These are phyloP conservation scores for Craterocephalus amniculus DNA, from an alignment of 2,797 vertebrate species.

Conservation along the genomic window DNA sequence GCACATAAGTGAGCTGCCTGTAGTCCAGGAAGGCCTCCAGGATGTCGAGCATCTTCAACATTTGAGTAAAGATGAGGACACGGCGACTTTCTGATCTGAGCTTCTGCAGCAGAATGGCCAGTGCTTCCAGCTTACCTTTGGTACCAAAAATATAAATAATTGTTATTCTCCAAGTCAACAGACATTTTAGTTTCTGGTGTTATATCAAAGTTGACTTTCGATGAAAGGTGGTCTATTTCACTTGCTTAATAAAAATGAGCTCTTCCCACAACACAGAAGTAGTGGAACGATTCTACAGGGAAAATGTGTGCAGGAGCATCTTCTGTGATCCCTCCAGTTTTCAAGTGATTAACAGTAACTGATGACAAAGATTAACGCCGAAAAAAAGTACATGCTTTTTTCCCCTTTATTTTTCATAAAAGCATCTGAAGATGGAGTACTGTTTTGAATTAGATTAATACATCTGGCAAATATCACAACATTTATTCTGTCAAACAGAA, in stretches of 20 bases:
- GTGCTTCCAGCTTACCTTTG: conserved; percentile 94
- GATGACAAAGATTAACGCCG: not conserved
- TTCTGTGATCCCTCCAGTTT: not conserved
- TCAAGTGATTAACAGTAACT: not conserved
- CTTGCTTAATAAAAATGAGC: not conserved
- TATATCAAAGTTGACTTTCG: not conserved
- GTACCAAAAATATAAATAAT: conserved; percentile 10
- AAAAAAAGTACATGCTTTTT: not conserved
- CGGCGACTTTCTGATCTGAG: conserved; percentile 91
- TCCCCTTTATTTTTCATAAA: not conserved
- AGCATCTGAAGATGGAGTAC: no score
- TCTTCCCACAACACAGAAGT: not conserved
- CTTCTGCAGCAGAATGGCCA: conserved; percentile 93
- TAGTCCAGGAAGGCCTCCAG: conserved; percentile 90
- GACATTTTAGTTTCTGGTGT: not conserved
- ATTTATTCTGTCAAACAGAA: not conserved
- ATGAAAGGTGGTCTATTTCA: not conserved
- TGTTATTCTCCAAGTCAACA: not conserved
- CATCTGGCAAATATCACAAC: not conserved
- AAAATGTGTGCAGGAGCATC: not conserved
- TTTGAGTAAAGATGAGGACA: conserved; percentile 92
- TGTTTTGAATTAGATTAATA: not conserved
- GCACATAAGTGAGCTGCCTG: conserved; percentile 90
- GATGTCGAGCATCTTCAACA: conserved; percentile 91
- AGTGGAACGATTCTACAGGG: not conserved